Evolutionary conservation across 2,797 vertebrate species (phyloP).

Genomic region (Denticeps clupeoides): DNA sequence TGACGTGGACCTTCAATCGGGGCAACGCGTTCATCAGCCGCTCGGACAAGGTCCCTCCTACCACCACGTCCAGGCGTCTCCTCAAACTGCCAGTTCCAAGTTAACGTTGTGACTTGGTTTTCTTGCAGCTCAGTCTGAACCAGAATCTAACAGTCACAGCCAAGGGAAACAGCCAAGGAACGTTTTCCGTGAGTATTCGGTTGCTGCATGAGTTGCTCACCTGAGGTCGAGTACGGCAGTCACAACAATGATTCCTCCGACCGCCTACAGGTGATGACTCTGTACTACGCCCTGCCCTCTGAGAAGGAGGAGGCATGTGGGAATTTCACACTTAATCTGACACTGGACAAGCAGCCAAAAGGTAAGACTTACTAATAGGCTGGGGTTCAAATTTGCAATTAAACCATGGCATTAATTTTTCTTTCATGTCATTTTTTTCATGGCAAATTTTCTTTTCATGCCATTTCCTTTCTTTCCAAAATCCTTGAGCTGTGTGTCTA

Average conservation of each 20-base stretch:
- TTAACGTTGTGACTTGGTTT: background rate
- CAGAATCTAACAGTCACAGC: slow-evolving; percentile 46
- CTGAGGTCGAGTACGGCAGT: no score
- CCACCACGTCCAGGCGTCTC: background rate
- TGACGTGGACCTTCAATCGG: slow-evolving; percentile 39
- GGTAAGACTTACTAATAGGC: background rate
- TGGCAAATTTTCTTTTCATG: no score
- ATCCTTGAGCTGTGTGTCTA: no score
- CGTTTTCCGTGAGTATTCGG: slow-evolving; percentile 47
- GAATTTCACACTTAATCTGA: slow-evolving; percentile 56
- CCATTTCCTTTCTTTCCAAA: no score
- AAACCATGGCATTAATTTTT: no score
- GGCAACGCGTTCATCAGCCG: slow-evolving; percentile 28
- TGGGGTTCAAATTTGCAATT: no score
- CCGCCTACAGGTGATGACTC: slow-evolving; percentile 60
- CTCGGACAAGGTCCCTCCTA: slow-evolving; percentile 28
- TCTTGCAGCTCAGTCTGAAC: slow-evolving; percentile 18
- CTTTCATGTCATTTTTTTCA: background rate
- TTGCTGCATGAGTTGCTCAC: background rate
- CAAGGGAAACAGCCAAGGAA: slow-evolving; percentile 54
- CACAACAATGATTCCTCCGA: background rate
- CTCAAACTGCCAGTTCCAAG: no score
- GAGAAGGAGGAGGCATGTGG: slow-evolving; percentile 53
- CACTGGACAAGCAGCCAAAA: slow-evolving; percentile 31
- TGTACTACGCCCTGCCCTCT: slow-evolving; percentile 63